Evolutionary conservation across 2,113 vertebrate genomes (phyloP), one percentile per base, ranked within the genome.

Genomic region (Oxygymnocypris stewartii): DNA sequence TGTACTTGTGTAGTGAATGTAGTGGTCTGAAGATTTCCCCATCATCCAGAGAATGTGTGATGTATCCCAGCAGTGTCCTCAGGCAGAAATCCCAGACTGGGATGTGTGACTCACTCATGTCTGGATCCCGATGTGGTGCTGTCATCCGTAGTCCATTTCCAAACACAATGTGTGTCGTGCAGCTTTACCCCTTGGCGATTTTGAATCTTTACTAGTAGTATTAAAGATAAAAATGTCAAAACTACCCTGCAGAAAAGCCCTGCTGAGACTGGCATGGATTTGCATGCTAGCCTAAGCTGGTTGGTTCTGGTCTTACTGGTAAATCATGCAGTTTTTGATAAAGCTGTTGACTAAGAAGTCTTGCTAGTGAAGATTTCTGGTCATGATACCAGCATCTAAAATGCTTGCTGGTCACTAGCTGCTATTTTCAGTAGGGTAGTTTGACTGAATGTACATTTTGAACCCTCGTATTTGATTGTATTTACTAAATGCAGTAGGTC

Each of bases 1-100:
- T 89, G 85, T 82, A 79, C 79, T 89, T 77, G 78, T 86, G 86
- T 85, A 88, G 87, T 84, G 31, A 63, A 71, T 85, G 78, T 93
- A 91, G 91, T 79, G 61, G 75, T 75, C 25, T 82, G 44, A 35
- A 71, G 81, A 65, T 59, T 16, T 82, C 61, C 59, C n/a, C n/a
- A 78, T 54, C 76, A 78, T 28, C 28, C 79, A 47, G 14, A 37
- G 57, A 83, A 14, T 83, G 25, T 83, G 81, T 83, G 4, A 37
- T 37, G 12, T 23, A 25, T 69, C n/a, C 49, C 18, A 2, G 6
- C 59, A 67, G 42, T 54, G 65, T 51, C 85, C 51, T 44, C 35
- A 16, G 85, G 75, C 23, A 3, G 81, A 49, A 79, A 82, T 85
- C 63, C 42, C 67, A 65, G 76, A 84, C 54, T 69, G 42, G 76